These are phyloP conservation scores for Eumacrocentrus americanus DNA, from an alignment of 2,888 invertebrate genomes.

Conservation along the genomic window DNA sequence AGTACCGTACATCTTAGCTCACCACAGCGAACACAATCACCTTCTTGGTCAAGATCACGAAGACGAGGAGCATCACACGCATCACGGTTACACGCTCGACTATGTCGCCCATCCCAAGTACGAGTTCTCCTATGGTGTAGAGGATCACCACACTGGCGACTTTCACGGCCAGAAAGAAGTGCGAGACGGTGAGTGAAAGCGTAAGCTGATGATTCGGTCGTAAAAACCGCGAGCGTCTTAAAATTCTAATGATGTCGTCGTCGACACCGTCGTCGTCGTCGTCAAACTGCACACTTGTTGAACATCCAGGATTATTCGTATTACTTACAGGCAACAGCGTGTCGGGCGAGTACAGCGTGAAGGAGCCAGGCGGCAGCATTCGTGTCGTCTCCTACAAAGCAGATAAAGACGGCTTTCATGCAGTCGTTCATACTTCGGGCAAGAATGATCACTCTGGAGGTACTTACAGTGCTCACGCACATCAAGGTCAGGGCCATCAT, in stretches of 20 bases:
- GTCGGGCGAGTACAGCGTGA: constrained; percentile 52
- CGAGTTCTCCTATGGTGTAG: constrained; percentile 54
- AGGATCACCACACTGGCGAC: constrained; percentile 59
- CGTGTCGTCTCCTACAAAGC: constrained; percentile 53
- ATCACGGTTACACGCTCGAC: constrained; percentile 47
- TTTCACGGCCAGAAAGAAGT: constrained; percentile 60
- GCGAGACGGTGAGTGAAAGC: constrained; percentile 53
- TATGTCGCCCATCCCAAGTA: constrained; percentile 57
- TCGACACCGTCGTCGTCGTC: too few relatives aligned
- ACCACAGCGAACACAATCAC: constrained; percentile 38
- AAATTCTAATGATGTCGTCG: too few relatives aligned
- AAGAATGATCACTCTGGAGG: constrained; percentile 40
- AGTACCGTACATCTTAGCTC: constrained; percentile 49
- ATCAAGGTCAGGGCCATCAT: constrained; percentile 17
- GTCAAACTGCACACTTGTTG: too few relatives aligned
- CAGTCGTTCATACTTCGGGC: constrained; percentile 47
- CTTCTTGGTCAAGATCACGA: constrained; percentile 22
- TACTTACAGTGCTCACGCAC: constrained; percentile 34
- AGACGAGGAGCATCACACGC: constrained; percentile 28
- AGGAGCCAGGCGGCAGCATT: constrained; percentile 52
- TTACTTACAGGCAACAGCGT: constrained; percentile 43
- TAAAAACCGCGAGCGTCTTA: too few relatives aligned
- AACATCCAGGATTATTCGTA: too few relatives aligned
- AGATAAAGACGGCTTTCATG: constrained; percentile 53
- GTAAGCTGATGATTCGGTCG: too few relatives aligned